Evolutionary conservation across 1,140 invertebrate genomes (phyloP).

Genomic region (Arion vulgaris): DNA sequence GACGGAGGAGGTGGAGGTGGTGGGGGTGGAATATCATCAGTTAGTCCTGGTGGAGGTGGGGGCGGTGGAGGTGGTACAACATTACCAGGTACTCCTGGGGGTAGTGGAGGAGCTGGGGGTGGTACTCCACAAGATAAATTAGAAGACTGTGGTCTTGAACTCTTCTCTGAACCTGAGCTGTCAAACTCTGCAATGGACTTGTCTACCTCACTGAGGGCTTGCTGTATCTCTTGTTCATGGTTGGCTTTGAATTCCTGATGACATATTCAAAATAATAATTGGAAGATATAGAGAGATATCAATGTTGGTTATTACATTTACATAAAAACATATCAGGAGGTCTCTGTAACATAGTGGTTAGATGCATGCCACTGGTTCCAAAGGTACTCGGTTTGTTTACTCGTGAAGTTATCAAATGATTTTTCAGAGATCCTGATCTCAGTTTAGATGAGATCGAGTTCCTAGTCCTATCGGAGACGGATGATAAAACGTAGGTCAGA

Average conservation of each 20-base stretch:
- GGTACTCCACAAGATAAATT: slow-evolving; percentile 2
- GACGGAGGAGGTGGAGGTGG: slow-evolving; percentile 48
- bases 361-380: too few species aligned
- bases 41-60: slow-evolving; percentile 14
- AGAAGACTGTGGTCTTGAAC: slow-evolving; percentile 19
- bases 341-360: too few species aligned
- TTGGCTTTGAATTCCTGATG: slow-evolving; percentile 39
- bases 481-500: too few species aligned
- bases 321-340: too few species aligned
- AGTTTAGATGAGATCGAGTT: too few species aligned
- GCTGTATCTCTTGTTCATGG: slow-evolving; percentile 35
- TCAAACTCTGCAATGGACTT: slow-evolving; percentile 46
- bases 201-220: slow-evolving; percentile 43
- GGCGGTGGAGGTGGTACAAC: slow-evolving; percentile 44
- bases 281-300: too few species aligned
- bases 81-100: slow-evolving; percentile 25
- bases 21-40: slow-evolving; percentile 34
- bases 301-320: too few species aligned
- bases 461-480: too few species aligned
- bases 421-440: too few species aligned
- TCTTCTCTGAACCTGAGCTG: slow-evolving; percentile 31
- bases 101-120: slow-evolving; percentile 43
- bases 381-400: too few species aligned
- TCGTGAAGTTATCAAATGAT: too few species aligned
- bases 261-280: too few species aligned